Evolutionary conservation across 2,888 invertebrate genomes (phyloP), one percentile per base, ranked within the genome.

Genomic region (Hyles lineata): DNA sequence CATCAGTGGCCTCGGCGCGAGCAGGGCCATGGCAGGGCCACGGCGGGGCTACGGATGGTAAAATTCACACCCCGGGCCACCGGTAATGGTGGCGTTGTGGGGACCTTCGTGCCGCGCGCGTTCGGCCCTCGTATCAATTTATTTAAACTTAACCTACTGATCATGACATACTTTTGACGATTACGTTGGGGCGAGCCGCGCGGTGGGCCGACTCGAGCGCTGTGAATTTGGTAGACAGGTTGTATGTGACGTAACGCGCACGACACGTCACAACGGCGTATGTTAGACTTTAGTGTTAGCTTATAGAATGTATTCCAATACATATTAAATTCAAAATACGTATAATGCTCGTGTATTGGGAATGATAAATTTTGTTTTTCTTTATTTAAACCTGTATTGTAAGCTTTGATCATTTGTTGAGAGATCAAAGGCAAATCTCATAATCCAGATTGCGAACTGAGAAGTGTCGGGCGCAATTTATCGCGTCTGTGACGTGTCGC

Each of bases 61-160:
- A 71, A 75, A 72, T 75, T 77, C 74, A 74, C 78, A 76, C 76
- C 76, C 76, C 72, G 50, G 63, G 70, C 72, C 73, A 63, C 74
- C 70, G 74, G 58, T 63, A 74, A 74, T 76, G 75, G 78, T 75
- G 72, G 74, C 73, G 70, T 70, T 71, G 72, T 67, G 72, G 76
- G 79, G 85, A 87, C 87, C 87, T 88, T 87, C 82, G 80, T 77
- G 74, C 55, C 77, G 80, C 59, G 50, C 76, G 80, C 80, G 77
- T 76, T 83, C 82, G 89, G 89, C 90, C 90, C 89, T 90, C 89
- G 83, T 85, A 84, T 87, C 88, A 89, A 89, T 90, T 89, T 89
- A 89, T 92, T 93, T 93, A 93, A 95, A 95, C 94, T 94, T 95
- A 92, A 95, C 95, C 95, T 87, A 95, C 90, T 95, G 94, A 93